Conservation (phyloP, 1,140 invertebrate species). For the Halyomorpha halys region DNA sequence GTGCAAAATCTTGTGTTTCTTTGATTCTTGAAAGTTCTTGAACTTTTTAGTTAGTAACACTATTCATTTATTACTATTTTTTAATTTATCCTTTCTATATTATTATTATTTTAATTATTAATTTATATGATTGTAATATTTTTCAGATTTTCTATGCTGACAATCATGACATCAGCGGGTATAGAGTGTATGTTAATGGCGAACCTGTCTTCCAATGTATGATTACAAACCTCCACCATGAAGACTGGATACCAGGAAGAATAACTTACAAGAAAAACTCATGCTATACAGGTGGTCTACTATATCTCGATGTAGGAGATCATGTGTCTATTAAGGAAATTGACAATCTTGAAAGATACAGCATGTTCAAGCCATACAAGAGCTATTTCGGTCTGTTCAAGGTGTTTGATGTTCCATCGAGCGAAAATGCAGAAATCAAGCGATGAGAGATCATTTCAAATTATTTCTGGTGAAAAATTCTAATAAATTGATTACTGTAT, state of each 20-base stretch:
- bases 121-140: neutral
- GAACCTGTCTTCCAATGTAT: slow-evolving; percentile 35
- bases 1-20: neutral
- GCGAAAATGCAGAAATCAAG: neutral
- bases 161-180: slow-evolving; percentile 35
- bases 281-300: slow-evolving; percentile 36
- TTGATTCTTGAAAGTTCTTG: neutral
- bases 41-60: neutral
- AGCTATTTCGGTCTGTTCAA: slow-evolving; percentile 38
- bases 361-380: slow-evolving; percentile 37
- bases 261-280: slow-evolving; percentile 33
- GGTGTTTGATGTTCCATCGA: neutral
- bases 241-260: neutral
- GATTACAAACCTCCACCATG: slow-evolving; percentile 17
- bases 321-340: slow-evolving; percentile 34
- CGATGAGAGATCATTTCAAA: neutral
- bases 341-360: slow-evolving; percentile 36
- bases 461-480: neutral
- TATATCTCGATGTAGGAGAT: slow-evolving; percentile 34
- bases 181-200: slow-evolving; percentile 34
- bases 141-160: slow-evolving; percentile 36
- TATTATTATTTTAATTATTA: no score
- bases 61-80: no score
- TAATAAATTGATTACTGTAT: no score
- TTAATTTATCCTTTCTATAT: no score